Percentiles rank a stretch among this genome's conserved stretches.
Conservation (phyloP, 2,113 vertebrate genomes). For the Hiodon tergisus region DNA sequence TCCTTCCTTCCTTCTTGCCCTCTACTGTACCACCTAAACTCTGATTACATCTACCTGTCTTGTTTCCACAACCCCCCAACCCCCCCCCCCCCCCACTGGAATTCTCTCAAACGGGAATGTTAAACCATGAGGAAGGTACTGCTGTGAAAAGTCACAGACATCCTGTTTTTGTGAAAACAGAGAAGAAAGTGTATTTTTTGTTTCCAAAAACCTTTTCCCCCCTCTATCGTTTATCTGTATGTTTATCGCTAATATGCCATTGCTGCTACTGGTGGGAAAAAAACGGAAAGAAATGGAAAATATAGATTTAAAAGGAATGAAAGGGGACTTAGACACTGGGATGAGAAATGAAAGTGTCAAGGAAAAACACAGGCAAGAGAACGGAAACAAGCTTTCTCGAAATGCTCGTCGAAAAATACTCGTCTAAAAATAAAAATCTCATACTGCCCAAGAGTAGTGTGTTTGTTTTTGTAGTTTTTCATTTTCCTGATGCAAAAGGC, state of each 20-base stretch:
- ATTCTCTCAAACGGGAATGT: too few species aligned
- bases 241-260: background rate
- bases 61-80: too few species aligned
- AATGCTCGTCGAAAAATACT: conserved; percentile 1
- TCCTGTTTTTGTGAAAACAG: too few species aligned
- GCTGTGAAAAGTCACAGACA: too few species aligned
- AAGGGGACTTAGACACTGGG: conserved; percentile 1
- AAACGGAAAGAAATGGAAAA: conserved; percentile 13
- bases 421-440: conserved; percentile 15
- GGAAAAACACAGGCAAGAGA: background rate
- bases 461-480: conserved; percentile 17
- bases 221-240: background rate
- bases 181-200: too few species aligned
- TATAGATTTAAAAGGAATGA: conserved; percentile 16
- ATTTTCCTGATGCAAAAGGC: conserved; percentile 29
- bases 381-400: conserved; percentile 6
- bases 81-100: too few species aligned
- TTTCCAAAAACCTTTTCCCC: too few species aligned
- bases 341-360: background rate
- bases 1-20: too few species aligned
- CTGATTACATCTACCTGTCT: too few species aligned
- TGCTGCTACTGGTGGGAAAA: background rate
- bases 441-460: conserved; percentile 21
- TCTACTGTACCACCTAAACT: too few species aligned
- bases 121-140: too few species aligned